These are phyloP conservation scores for Cephus rjabovi DNA, from an alignment of 2,888 invertebrate genomes.

Conservation along the genomic window DNA sequence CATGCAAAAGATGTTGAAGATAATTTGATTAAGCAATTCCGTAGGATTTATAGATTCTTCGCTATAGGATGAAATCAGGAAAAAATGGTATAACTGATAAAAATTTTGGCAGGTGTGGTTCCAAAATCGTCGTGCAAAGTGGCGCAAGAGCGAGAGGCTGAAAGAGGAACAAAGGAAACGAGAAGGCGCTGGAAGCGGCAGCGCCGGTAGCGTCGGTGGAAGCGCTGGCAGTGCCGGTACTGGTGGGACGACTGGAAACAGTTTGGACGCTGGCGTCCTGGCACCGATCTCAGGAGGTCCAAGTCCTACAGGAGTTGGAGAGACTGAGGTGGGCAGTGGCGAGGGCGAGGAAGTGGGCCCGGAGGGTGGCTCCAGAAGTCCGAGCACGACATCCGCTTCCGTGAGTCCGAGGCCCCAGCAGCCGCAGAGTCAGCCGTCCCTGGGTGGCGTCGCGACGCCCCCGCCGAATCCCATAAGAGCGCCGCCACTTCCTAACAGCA, in stretches of 20 bases:
- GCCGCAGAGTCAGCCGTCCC: slow-evolving; percentile 70
- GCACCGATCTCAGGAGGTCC: slow-evolving; percentile 53
- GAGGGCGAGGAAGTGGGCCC: slow-evolving; percentile 48
- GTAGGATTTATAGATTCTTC: neutral
- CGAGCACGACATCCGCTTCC: slow-evolving; percentile 64
- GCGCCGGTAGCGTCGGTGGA: slow-evolving; percentile 65
- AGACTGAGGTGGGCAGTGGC: slow-evolving; percentile 41
- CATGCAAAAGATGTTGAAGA: too few relatives aligned
- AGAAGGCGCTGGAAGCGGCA: slow-evolving; percentile 77
- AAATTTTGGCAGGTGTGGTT: slow-evolving; percentile 83
- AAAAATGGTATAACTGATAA: neutral
- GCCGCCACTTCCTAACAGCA: slow-evolving; percentile 59
- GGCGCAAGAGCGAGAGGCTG: slow-evolving; percentile 91
- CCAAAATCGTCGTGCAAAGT: slow-evolving; percentile 92
- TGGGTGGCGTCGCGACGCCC: slow-evolving; percentile 72
- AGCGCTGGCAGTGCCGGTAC: slow-evolving; percentile 38
- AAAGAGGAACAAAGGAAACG: slow-evolving; percentile 91
- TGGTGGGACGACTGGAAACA: slow-evolving; percentile 35
- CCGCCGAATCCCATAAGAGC: slow-evolving; percentile 71
- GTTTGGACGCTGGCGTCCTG: slow-evolving; percentile 3
- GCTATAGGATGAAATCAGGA: neutral
- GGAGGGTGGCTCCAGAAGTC: slow-evolving; percentile 58
- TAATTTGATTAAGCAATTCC: too few relatives aligned
- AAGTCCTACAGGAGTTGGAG: slow-evolving; percentile 47
- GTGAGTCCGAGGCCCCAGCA: slow-evolving; percentile 63